Evolutionary conservation across 2,888 invertebrate species (phyloP), one percentile per base, ranked within the genome.

Genomic region (Anagyrus pseudococci): DNA sequence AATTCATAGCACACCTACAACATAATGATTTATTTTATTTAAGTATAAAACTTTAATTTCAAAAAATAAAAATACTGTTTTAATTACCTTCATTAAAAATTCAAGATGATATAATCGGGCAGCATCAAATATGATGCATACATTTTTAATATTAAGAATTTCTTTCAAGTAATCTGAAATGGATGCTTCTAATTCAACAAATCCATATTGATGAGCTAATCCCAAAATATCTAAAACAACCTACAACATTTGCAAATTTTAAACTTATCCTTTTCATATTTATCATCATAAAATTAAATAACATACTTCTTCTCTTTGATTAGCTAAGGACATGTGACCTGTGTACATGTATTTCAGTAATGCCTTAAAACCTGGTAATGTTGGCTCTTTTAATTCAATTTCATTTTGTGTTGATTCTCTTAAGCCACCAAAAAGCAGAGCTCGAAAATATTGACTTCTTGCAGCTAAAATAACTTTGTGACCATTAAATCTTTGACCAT

Each of bases 341-440:
- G 96, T 96, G 82, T 99, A 99, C 62, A 98, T 94, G 83, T 99
- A 99, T 73, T 93, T 90, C 1, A 98, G 83, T 0, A 99, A 84
- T n/a, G 90, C 89, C 81, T 93, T 94, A 76, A 96, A 96, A 15
- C 94, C 92, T 63, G 88, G 88, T 50, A 93, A 80, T 1, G 92
- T 92, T 19, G 95, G 90, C 76, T 91, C 95, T 73, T 90, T 88
- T 43, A 98, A 81, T 75, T 91, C 89, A 59, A 98, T 92, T 84
- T 95, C 94, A 55, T 87, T 84, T 82, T 89, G 88, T 67, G 82
- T 86, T 0, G 91, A 86, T 79, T 92, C 92, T 64, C 88, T 86
- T 82, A 92, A 84, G n/a, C 91, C 91, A 8, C 92, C 92, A 82
- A 88, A 92, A 0, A 92, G 84, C 40, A 91, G 82, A 10, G 90